These are phyloP conservation scores for Xenentodon cancila DNA, from an alignment of 2,797 vertebrate species.

Conservation along the genomic window DNA sequence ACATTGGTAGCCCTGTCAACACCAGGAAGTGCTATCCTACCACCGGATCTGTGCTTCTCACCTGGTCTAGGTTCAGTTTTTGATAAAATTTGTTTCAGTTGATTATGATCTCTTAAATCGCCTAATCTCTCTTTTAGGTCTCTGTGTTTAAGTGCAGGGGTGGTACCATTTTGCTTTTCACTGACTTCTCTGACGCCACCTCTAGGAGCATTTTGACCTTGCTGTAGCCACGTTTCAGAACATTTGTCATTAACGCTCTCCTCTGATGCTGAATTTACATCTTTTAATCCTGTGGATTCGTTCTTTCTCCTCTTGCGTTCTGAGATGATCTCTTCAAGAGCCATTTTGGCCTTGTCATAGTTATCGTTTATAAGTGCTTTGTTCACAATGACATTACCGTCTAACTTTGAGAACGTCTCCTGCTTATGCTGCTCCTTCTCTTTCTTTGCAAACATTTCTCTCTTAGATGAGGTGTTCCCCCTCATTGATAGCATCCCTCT, in stretches of 20 bases:
- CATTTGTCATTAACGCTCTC: conserved; percentile 38
- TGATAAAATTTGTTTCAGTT: conserved; percentile 68
- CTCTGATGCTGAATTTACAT: conserved; percentile 19
- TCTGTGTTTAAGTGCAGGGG: conserved; percentile 35
- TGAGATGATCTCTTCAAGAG: conserved; percentile 80
- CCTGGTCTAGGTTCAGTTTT: conserved; percentile 61
- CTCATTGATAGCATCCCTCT: conserved; percentile 75
- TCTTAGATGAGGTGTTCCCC: conserved; percentile 76
- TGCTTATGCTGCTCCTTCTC: conserved; percentile 59
- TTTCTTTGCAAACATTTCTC: conserved; percentile 67
- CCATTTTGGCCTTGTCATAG: conserved; percentile 79
- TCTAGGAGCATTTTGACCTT: conserved; percentile 28
- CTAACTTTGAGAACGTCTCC: conserved; percentile 50
- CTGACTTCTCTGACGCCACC: conserved; percentile 16
- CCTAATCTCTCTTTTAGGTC: conserved; percentile 61
- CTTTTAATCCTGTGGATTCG: conserved; percentile 34
- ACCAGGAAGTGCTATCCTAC: conserved; percentile 38
- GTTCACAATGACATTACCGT: conserved; percentile 61
- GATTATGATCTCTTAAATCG: conserved; percentile 66
- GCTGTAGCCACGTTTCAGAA: conserved; percentile 23
- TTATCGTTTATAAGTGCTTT: conserved; percentile 76
- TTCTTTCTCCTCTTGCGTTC: conserved; percentile 69
- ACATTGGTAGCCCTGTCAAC: conserved; percentile 35
- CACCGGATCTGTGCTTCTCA: conserved; percentile 47
- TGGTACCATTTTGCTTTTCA: conserved; percentile 33